These are phyloP conservation scores for Chaenogobius annularis DNA, from an alignment of 2,113 vertebrate genomes.

Conservation along the genomic window DNA sequence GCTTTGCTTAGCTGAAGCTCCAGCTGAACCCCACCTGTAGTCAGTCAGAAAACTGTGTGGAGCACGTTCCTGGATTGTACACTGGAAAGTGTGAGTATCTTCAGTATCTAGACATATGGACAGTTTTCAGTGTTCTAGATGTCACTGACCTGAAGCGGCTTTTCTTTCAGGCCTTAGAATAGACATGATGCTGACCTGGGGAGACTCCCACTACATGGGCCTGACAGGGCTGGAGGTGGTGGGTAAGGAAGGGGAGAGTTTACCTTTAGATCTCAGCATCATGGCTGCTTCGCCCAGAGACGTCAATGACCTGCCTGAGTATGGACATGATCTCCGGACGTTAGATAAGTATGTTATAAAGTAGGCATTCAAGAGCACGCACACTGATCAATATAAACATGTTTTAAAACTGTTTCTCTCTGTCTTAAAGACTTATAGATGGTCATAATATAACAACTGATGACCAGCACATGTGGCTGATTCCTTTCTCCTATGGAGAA, in stretches of 20 bases:
- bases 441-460: conserved; percentile 91
- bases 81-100: conserved; percentile 85
- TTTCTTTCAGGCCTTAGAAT: conserved; percentile 82
- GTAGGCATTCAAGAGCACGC: background rate
- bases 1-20: conserved; percentile 65
- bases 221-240: conserved; percentile 93
- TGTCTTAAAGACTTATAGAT: conserved; percentile 83
- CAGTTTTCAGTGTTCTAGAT: background rate
- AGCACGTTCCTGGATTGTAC: conserved; percentile 82
- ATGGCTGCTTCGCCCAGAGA: conserved; percentile 85
- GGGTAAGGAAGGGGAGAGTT: conserved; percentile 82
- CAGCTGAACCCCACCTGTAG: conserved; percentile 50
- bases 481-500: conserved; percentile 86
- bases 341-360: conserved; percentile 85
- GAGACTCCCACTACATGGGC: conserved; percentile 89
- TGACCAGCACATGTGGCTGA: conserved; percentile 95
- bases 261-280: conserved; percentile 81
- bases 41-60: conserved; percentile 56
- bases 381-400: background rate
- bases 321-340: conserved; percentile 82
- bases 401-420: conserved; percentile 4
- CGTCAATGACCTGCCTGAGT: conserved; percentile 88
- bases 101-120: background rate
- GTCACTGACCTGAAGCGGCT: background rate
- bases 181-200: conserved; percentile 89